A percentile compares a stretch with the other conserved stretches of the same genome.
Conservation (phyloP, 2,888 invertebrate species). For the Mesopsocus fuscifrons region DNA sequence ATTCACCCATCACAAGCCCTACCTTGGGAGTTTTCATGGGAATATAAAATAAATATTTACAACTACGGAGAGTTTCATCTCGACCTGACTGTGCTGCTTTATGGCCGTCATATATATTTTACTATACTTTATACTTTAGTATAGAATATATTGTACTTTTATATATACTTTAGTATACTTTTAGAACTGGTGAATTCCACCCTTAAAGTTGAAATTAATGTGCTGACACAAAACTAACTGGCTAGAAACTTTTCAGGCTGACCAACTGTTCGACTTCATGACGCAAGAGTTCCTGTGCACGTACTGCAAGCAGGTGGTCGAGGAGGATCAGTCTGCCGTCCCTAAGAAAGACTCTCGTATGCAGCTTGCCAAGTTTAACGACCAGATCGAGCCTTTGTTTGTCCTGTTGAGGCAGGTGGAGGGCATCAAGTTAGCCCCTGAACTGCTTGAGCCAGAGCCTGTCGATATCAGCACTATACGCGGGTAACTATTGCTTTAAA, state of each 20-base stretch:
- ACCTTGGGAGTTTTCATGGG: no score
- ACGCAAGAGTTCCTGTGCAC: conserved; percentile 80
- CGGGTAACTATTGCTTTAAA: conserved; percentile 33
- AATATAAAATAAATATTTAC: no score
- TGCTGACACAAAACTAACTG: no score
- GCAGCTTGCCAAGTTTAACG: conserved; percentile 80
- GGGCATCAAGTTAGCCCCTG: conserved; percentile 80
- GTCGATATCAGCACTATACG: conserved; percentile 70
- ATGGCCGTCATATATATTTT: no score
- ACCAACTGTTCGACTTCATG: conserved; percentile 69
- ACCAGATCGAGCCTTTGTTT: conserved; percentile 84
- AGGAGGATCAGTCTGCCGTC: conserved; percentile 84
- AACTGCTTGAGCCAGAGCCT: conserved; percentile 87
- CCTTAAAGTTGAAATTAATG: no score
- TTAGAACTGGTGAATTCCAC: no score
- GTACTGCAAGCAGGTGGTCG: conserved; percentile 72
- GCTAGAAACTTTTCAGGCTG: conserved; percentile 45
- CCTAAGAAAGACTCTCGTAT: conserved; percentile 86
- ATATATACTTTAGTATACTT: no score
- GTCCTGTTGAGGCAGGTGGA: conserved; percentile 77
- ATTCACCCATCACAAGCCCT: no score
- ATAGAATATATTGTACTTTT: no score
- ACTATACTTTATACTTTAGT: no score
- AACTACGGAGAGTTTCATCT: no score
- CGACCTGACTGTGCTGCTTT: no score